Conservation (phyloP, 1,140 invertebrate genomes). For the Bombus confusus region DNA sequence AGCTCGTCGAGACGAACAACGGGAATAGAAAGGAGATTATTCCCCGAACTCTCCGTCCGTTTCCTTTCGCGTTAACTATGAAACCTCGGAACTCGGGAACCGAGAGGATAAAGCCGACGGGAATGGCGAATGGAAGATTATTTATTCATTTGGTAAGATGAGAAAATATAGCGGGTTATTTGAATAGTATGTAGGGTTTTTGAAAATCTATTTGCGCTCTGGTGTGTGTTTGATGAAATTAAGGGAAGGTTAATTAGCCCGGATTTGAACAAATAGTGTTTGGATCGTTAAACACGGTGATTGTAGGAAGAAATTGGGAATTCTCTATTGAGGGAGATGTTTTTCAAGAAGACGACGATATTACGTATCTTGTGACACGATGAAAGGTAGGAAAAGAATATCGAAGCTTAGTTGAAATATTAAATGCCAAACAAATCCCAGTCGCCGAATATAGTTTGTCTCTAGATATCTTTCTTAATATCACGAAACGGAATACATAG, state of each 20-base stretch:
- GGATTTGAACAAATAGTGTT: not conserved
- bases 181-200: not conserved
- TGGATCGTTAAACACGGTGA: too few species aligned
- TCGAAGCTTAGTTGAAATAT: not conserved
- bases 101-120: not conserved
- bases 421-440: too few species aligned
- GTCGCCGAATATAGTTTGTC: not conserved
- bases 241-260: not conserved
- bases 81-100: too few species aligned
- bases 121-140: not conserved
- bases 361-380: not conserved
- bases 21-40: slow-evolving; percentile 5
- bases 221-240: not conserved
- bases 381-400: not conserved
- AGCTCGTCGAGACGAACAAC: not conserved
- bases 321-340: too few species aligned
- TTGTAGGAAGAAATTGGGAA: too few species aligned
- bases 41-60: not conserved
- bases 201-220: too few species aligned
- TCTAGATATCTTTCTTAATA: not conserved
- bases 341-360: not conserved
- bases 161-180: not conserved
- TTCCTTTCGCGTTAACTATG: slow-evolving; percentile 14
- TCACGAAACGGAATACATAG: not conserved
- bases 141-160: slow-evolving; percentile 1